Base-by-base conservation (phyloP, 2,113 vertebrate species). In the Limnothrissa miodon region DNA sequence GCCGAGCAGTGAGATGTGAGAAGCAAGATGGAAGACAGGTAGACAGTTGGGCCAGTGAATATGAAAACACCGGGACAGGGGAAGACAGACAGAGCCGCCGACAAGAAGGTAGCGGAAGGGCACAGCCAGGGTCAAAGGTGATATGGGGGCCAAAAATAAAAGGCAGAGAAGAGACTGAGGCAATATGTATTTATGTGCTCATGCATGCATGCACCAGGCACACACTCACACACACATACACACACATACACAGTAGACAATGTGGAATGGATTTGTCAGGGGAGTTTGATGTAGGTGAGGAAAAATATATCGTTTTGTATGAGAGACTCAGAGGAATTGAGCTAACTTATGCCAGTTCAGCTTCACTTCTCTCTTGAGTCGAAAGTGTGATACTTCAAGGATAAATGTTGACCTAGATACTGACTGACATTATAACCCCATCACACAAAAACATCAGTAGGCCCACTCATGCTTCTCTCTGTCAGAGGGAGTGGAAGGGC, bases 21-120 rank as follows among this genome's bases (percentile, higher is more conserved):
- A 78, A 81, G 45, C 10, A 48, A 83, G 70, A 53, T 33, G 82
- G 83, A 78, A 23, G 42, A n/a, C n/a, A n/a, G 70, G 81, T 51
- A 2, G 7, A 23, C 82, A 33, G 81, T 78, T 83, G 39, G 80
- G 59, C 39, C 36, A 29, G 42, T 10, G 36, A 44, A 33, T 66
- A 33, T 66, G 51, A 33, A 6, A 33, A 25, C 8, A 29, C 59
- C 59, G 13, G 9, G 39, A 17, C 5, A 39, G 39, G 45, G 78
- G 78, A 51, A 66, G 78, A 62, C 19, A 80, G 25, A 79, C 51
- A 46, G 79, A 39, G 17, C 21, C 23, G 45, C 17, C 19, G 25
- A 17, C 66, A 74, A 48, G 66, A 5, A 29, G 66, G 33, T 33
- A 74, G 13, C 4, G 66, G 66, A 74, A 36, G 36, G 66, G 66